Conservation (phyloP, 2,888 invertebrate species). For the Autographa pulchrina region DNA sequence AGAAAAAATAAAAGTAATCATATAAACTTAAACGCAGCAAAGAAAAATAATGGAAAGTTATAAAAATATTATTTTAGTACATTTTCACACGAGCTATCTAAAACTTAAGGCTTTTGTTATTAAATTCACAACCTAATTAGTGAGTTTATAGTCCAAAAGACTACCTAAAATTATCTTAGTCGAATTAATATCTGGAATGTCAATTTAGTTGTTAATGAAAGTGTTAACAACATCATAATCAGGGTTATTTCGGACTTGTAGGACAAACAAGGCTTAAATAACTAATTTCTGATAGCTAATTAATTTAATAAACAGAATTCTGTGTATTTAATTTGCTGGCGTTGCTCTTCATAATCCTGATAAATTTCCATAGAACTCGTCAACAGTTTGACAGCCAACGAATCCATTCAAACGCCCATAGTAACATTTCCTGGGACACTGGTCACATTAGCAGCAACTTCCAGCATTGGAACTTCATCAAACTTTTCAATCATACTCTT, state of each 20-base stretch:
- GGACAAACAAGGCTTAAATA: not conserved
- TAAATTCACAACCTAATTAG: slow-evolving; percentile 57
- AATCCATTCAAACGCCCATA: slow-evolving; percentile 29
- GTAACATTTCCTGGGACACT: slow-evolving; percentile 47
- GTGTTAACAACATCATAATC: not conserved
- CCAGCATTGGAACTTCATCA: slow-evolving; percentile 30
- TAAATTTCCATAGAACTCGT: not conserved
- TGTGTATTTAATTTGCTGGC: not conserved
- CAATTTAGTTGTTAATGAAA: not conserved
- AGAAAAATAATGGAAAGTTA: not conserved
- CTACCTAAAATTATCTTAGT: slow-evolving; percentile 27
- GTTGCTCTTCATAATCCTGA: not conserved
- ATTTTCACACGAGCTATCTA: slow-evolving; percentile 11
- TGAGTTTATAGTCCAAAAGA: slow-evolving; percentile 55
- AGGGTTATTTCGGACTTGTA: not conserved
- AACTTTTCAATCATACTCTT: slow-evolving; percentile 77
- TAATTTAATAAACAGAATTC: not conserved
- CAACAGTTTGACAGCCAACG: not conserved
- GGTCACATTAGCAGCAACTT: slow-evolving; percentile 47
- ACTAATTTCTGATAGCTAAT: not conserved
- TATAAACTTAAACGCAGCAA: not conserved
- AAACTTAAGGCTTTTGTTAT: slow-evolving; percentile 30
- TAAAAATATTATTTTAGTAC: not conserved
- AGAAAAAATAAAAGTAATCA: not conserved
- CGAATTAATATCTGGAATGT: slow-evolving; percentile 35